Evolutionary conservation across 1,140 invertebrate genomes (phyloP), one percentile per base, ranked within the genome.

Genomic region (Melipona quadrifasciata): DNA sequence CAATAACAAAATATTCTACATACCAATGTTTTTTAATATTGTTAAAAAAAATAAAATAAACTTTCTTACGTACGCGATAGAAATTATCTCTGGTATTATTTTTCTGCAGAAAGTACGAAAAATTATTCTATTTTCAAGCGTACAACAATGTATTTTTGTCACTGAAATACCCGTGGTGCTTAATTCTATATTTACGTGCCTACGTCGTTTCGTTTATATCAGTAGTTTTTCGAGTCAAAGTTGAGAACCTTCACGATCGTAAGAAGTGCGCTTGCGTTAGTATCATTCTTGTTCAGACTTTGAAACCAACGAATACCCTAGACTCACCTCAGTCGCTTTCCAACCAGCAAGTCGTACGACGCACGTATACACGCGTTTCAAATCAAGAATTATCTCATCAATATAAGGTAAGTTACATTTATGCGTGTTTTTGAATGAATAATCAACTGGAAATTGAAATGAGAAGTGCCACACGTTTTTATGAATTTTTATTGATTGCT

Each of bases 281-380:
- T 71, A 34, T 27, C 71, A 71, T 55, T 82, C 80, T 70, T 64
- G 55, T 82, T 80, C 73, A 85, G 88, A 87, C 89, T 90, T 89
- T 86, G 86, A 90, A 89, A 89, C 76, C 68, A 70, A 85, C 80
- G 80, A 87, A 80, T 83, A 80, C 39, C 73, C 68, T 78, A 80
- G 75, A 24, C 67, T 83, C 61, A 67, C 86, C 80, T 89, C 89
- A 91, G 89, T 91, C 72, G 84, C 82, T 86, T 84, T 87, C 79
- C 74, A 89, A 78, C 86, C 86, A 88, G 86, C 81, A 57, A 31
- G 51, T 58, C 61, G 47, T 79, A 78, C 16, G 10, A 77, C 57
- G 47, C 64, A 24, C 53, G 17, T 31, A 34, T 34, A 68, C 19
- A 47, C 19, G 21, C 34, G 61, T 84, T 53, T 53, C 16, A 16